Percentiles rank a stretch among this genome's conserved stretches.
Conservation (phyloP, 2,888 invertebrate species). For the Gymnocheta viridis region DNA sequence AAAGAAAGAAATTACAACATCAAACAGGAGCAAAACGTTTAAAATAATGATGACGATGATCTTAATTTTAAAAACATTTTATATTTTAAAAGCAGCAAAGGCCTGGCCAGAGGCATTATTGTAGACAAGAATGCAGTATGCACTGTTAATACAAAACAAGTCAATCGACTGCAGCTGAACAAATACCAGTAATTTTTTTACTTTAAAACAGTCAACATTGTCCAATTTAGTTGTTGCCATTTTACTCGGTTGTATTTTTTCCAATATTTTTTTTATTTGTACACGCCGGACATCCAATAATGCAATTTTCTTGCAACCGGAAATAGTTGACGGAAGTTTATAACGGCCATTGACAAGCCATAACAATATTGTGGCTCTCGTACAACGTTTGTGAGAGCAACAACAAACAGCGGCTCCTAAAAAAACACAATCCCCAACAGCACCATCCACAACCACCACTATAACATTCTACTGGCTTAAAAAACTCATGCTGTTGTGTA, state of each 20-base stretch:
- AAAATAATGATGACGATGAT: not conserved
- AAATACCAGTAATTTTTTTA: not conserved
- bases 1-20: too few relatives aligned
- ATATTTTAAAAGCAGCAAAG: not conserved
- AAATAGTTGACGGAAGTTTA: constrained; percentile 73
- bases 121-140: not conserved
- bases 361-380: constrained; percentile 60
- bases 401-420: not conserved
- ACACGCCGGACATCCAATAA: constrained; percentile 67
- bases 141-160: not conserved
- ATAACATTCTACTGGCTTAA: not conserved
- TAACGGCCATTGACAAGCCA: constrained; percentile 67
- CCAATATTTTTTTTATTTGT: not conserved
- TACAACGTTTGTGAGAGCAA: not conserved
- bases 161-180: not conserved
- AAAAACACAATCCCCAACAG: not conserved
- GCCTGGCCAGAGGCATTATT: not conserved
- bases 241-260: not conserved
- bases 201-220: constrained; percentile 21
- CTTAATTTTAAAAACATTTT: constrained; percentile 3
- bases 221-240: constrained; percentile 27
- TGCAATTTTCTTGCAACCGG: constrained; percentile 72
- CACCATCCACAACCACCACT: not conserved
- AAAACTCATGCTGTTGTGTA: not conserved
- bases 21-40: not conserved